Conservation (phyloP, 1,140 invertebrate genomes). For the Zaprionus vittiger region DNA sequence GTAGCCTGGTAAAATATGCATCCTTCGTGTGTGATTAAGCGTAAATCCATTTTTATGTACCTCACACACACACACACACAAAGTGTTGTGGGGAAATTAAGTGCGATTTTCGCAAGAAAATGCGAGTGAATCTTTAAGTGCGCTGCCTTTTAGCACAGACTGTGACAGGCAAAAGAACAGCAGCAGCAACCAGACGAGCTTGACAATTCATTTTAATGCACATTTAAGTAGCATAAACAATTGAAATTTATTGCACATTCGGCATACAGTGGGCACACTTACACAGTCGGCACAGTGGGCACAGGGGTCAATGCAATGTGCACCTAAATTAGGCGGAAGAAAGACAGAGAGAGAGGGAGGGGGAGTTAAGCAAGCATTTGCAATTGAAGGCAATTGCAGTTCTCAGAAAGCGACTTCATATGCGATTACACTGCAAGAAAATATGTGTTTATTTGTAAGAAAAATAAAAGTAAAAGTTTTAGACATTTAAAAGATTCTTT, state of each 20-base stretch:
- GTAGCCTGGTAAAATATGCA: constrained; percentile 56
- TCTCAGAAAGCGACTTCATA: constrained; percentile 8
- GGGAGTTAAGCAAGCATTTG: constrained; percentile 40
- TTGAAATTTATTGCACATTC: constrained; percentile 71
- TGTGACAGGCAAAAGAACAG: constrained; percentile 23
- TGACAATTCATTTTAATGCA: constrained; percentile 64
- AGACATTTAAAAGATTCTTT: too few species aligned
- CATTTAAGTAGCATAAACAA: constrained; percentile 65
- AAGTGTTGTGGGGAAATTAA: constrained; percentile 50
- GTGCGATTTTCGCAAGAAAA: constrained; percentile 35
- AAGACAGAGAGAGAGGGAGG: background rate
- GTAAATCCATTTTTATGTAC: constrained; percentile 66
- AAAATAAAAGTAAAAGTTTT: background rate
- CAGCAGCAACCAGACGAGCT: constrained; percentile 19
- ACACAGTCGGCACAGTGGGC: background rate
- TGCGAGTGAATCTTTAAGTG: constrained; percentile 13
- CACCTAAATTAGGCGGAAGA: constrained; percentile 50
- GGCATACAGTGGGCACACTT: constrained; percentile 1
- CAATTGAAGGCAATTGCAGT: constrained; percentile 53
- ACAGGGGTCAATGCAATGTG: constrained; percentile 42
- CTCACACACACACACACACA: constrained; percentile 18
- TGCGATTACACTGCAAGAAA: constrained; percentile 1
- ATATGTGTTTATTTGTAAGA: background rate
- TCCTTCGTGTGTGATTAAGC: constrained; percentile 75
- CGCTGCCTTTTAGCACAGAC: constrained; percentile 17